Evolutionary conservation across 2,888 invertebrate genomes (phyloP), one percentile per base, ranked within the genome.

Genomic region (Xestoiulus laeticollis): DNA sequence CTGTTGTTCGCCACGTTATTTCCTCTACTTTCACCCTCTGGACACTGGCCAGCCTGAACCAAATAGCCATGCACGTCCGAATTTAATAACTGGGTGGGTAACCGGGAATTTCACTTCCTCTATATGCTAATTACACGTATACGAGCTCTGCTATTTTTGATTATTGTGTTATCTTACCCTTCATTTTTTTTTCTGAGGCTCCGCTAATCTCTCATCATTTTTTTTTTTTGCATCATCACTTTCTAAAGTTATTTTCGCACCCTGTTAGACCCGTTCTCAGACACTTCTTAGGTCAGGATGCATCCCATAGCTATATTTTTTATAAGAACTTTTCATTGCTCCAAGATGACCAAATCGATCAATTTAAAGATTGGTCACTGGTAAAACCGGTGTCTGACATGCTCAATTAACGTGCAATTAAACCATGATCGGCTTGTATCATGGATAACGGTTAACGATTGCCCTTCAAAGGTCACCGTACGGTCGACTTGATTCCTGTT

Each of bases 41-140:
- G 78, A 78, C 78, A 78, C 78, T 78, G 78, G 30, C 30, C 78
- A 78, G 30, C 78, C 78, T 78, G 78, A 30, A 30, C 78, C 30
- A 30, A 78, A 78, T 78, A 78, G 78, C 78, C 78, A 68, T 22
- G 68, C 22, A 38, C 38, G 38, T 22, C 68, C 48, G 68, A 12
- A 68, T 26, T 30, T 78, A 78, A 78, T 78, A 78, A 78, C 78
- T 78, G 30, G 78, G 78, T 14, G 78, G 30, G n/a, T 12, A 10
- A 22, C 26, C 8, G 68, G 68, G 22, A 26, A 26, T 22, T 30
- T 78, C 78, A 78, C 78, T 78, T 78, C 78, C 78, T 30, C 78
- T 30, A 78, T 78, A 78, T 78, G 78, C 78, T 78, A 78, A 78
- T 78, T 78, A 30, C 30, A 30, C 78, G 12, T 14, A 14, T 30